Conservation (phyloP, 2,113 vertebrate species). For the Nyctibius bracteatus region DNA sequence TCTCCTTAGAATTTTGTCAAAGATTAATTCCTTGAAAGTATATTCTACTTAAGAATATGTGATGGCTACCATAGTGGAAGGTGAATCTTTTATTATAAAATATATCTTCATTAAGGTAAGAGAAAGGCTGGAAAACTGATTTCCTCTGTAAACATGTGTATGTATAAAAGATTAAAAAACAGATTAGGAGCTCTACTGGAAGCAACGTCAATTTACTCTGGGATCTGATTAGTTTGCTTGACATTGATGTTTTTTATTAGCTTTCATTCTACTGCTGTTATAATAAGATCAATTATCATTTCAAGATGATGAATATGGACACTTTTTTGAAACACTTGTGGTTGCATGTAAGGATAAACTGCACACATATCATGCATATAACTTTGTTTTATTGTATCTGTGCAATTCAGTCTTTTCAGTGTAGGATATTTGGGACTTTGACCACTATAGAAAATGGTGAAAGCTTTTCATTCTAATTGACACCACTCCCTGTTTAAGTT, state of each 20-base stretch:
- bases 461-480: background rate
- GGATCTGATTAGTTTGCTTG: conserved; percentile 1
- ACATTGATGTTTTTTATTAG: background rate
- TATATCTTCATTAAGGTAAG: conserved; percentile 40
- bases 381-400: background rate
- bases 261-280: background rate
- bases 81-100: background rate
- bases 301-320: background rate
- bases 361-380: background rate
- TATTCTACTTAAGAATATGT: conserved; percentile 16
- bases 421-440: background rate
- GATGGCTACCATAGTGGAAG: background rate
- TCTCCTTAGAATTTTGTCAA: background rate
- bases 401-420: background rate
- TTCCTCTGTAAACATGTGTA: conserved; percentile 3
- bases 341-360: background rate
- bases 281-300: background rate
- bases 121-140: conserved; percentile 12
- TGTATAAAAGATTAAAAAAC: conserved; percentile 27
- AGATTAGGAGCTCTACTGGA: background rate
- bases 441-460: background rate
- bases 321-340: background rate
- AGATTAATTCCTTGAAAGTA: conserved; percentile 18
- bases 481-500: background rate
- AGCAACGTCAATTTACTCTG: conserved; percentile 21